Conservation (phyloP, 2,888 invertebrate species). For the Orchestes rusci region DNA sequence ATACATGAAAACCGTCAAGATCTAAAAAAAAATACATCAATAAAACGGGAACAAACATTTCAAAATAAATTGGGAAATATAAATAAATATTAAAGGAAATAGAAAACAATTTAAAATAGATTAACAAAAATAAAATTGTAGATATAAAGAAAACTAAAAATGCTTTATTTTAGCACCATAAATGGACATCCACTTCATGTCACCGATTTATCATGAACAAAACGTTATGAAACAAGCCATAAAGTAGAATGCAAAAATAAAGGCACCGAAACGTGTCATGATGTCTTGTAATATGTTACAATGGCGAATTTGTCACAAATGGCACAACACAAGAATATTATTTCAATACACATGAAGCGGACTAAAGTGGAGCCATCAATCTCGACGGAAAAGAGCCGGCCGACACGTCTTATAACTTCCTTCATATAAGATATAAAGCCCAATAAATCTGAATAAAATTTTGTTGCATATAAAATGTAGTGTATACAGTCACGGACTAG, state of each 20-base stretch:
- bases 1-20: too few species aligned
- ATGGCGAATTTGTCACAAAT: conserved; percentile 33
- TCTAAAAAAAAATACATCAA: too few species aligned
- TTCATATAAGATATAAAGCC: conserved; percentile 33
- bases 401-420: conserved; percentile 41
- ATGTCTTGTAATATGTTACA: conserved; percentile 22
- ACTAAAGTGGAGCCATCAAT: conserved; percentile 41
- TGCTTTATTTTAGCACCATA: too few species aligned
- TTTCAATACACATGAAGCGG: conserved; percentile 38
- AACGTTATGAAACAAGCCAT: neutral
- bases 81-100: too few species aligned
- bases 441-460: conserved; percentile 44
- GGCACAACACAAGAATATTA: conserved; percentile 37
- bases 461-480: conserved; percentile 35
- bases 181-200: too few species aligned
- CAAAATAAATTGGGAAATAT: neutral
- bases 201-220: neutral
- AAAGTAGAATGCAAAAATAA: conserved; percentile 8
- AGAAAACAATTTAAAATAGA: too few species aligned
- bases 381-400: conserved; percentile 33
- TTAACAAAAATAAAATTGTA: too few species aligned
- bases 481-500: conserved; percentile 17
- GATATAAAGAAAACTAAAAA: too few species aligned
- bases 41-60: neutral
- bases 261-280: conserved; percentile 11